Evolutionary conservation across 2,797 vertebrate genomes (phyloP).

Genomic region (Saxicola maurus): DNA sequence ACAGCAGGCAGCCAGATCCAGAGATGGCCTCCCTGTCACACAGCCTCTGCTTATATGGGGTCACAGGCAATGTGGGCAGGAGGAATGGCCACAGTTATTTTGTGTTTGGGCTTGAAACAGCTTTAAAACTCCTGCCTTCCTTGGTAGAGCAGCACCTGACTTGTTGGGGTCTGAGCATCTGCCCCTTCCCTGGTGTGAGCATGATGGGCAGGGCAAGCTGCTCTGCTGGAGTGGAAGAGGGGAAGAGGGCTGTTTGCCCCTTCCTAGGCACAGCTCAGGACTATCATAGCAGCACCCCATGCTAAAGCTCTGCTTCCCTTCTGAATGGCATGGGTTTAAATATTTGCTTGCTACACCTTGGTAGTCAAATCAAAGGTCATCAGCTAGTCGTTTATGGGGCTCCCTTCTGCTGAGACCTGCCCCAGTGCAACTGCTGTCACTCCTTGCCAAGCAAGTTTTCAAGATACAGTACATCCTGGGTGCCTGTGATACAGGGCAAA

Average conservation of each 20-base stretch:
- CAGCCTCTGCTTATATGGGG: background rate
- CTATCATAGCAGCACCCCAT: background rate
- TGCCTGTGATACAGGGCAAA: background rate
- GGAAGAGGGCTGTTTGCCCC: background rate
- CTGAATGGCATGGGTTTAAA: background rate
- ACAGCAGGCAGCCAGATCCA: fast-evolving
- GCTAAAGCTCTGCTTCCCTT: background rate
- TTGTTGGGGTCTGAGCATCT: background rate
- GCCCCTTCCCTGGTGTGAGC: background rate
- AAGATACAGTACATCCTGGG: fast-evolving
- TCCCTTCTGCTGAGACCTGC: background rate
- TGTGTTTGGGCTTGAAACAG: background rate
- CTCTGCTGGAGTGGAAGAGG: background rate
- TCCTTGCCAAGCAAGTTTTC: background rate
- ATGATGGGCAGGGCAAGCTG: background rate
- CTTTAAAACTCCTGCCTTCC: background rate
- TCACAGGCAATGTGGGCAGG: background rate
- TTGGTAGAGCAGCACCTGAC: background rate
- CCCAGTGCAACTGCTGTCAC: background rate
- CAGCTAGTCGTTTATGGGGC: background rate
- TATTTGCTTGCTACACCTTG: constrained; percentile 30
- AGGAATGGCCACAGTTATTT: background rate
- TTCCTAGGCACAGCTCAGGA: background rate
- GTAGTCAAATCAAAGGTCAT: background rate
- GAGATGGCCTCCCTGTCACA: fast-evolving